These are phyloP conservation scores for Clepsis dumicolana DNA, from an alignment of 2,888 invertebrate species.

Conservation along the genomic window DNA sequence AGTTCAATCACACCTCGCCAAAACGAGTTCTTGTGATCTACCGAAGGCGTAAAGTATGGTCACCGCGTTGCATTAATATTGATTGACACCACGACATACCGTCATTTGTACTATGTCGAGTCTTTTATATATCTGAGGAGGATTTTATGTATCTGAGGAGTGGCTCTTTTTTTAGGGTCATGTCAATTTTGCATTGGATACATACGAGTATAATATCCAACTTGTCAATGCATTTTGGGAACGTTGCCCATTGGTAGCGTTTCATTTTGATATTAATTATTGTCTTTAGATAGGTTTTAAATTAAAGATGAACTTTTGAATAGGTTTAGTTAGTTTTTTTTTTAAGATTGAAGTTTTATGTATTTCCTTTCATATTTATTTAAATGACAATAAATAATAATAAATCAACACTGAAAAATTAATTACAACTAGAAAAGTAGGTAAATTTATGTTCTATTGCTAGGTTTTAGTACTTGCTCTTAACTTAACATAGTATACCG, in stretches of 20 bases:
- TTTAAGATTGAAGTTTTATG: no score
- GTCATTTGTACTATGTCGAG: conserved; percentile 62
- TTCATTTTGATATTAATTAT: no score
- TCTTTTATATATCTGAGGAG: conserved; percentile 59
- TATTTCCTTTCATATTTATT: no score
- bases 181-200: conserved; percentile 4
- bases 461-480: no score
- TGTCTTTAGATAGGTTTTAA: no score
- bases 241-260: no score
- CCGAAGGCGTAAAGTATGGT: conserved; percentile 57
- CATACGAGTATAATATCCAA: neutral
- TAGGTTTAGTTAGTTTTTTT: no score
- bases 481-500: neutral
- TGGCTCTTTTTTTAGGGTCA: conserved; percentile 46
- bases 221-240: no score
- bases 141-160: conserved; percentile 61
- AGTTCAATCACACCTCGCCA: conserved; percentile 42
- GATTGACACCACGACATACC: conserved; percentile 63
- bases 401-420: no score
- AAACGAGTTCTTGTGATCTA: conserved; percentile 49
- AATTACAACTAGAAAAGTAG: neutral
- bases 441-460: neutral
- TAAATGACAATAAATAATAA: no score
- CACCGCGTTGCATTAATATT: conserved; percentile 64
- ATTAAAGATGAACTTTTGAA: no score